Evolutionary conservation across 2,888 invertebrate species (phyloP), one percentile per base, ranked within the genome.

Genomic region (Lepidochrysops patricia): DNA sequence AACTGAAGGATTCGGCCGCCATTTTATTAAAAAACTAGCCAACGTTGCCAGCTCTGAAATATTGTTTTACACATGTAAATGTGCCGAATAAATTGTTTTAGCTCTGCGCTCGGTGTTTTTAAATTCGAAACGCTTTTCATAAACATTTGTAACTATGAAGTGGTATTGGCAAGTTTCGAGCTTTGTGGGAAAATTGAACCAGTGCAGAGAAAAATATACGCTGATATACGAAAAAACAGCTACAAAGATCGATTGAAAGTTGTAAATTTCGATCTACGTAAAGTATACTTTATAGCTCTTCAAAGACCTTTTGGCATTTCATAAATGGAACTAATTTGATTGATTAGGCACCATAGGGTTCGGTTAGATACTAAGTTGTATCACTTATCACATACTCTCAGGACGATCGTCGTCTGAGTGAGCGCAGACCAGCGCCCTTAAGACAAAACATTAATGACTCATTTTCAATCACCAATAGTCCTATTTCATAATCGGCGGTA

Each of bases 381-480:
- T n/a, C n/a, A n/a, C n/a, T n/a, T n/a, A n/a, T n/a, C n/a, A n/a
- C n/a, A n/a, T n/a, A n/a, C n/a, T n/a, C n/a, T n/a, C n/a, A n/a
- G n/a, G n/a, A n/a, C n/a, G n/a, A n/a, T n/a, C n/a, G n/a, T n/a
- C n/a, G n/a, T n/a, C n/a, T n/a, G n/a, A n/a, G n/a, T n/a, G n/a
- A n/a, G n/a, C n/a, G n/a, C n/a, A n/a, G n/a, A n/a, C n/a, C n/a
- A n/a, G n/a, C n/a, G n/a, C n/a, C n/a, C n/a, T n/a, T n/a, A n/a
- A n/a, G n/a, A n/a, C n/a, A n/a, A n/a, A n/a, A n/a, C n/a, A n/a
- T n/a, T n/a, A n/a, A n/a, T n/a, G n/a, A n/a, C n/a, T 72, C 68
- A 70, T 75, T 74, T 75, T 74, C 73, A 80, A 80, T 81, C 78
- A 70, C 62, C 52, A 61, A 2, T 9, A 13, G 37, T 5, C 37